Evolutionary conservation across 2,113 vertebrate species (phyloP), one percentile per base, ranked within the genome.

Genomic region (Pluvialis apricaria): DNA sequence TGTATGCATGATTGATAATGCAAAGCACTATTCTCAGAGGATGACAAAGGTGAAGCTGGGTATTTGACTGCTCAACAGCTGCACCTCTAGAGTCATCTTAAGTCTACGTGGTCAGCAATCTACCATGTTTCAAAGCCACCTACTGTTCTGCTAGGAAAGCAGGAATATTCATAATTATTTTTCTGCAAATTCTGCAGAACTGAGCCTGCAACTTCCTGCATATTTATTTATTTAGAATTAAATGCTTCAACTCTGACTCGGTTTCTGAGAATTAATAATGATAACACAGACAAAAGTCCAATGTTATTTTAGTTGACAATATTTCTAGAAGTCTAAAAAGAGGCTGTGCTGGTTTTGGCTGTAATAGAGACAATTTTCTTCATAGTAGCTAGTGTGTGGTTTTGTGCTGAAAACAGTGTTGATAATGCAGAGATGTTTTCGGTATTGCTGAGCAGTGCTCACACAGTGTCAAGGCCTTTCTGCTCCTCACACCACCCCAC

Each of bases 1-100:
- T 26, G 11, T 19, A n/a, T 1, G 1, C 7, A 44, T 0, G 0
- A 7, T 4, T 32, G 15, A n/a, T 13, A 77, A 60, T 0, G 1
- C 2, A 5, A 68, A 55, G 26, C 26, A 60, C 3, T 31, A 10
- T 32, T 79, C 55, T 84, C 60, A 71, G 77, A 73, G 47, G 24
- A 68, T 62, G 17, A 47, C 14, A 68, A 62, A 80, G n/a, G 28
- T 51, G 32, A 75, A 54, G 16, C 14, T 55, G 80, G 4, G 10
- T 60, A 54, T 91, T 58, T 77, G 32, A 32, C 34, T 45, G 24
- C 40, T 88, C 44, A 54, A 44, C 21, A 69, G 28, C 42, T 52
- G 21, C 29, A 38, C 38, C 11, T 82, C 25, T 64, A 31, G 32
- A 58, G 16, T 58, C 0, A 45, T 45, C 90, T 76, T 51, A 70